These are phyloP conservation scores for Ceratina japonica DNA, from an alignment of 1,140 invertebrate genomes.

Conservation along the genomic window DNA sequence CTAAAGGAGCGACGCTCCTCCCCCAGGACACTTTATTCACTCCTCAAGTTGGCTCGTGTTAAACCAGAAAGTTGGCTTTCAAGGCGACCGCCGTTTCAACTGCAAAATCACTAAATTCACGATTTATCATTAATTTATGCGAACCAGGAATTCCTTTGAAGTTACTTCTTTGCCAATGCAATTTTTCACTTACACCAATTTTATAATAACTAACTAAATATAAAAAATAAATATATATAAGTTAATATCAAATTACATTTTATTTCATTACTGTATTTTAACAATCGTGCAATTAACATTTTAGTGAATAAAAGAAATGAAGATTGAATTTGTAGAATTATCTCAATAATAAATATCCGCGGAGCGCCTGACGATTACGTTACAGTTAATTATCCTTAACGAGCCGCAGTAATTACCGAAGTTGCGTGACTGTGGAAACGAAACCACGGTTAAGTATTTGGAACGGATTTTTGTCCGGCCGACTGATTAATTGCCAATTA, in stretches of 20 bases:
- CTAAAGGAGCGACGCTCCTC: not conserved
- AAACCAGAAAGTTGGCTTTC: conserved; percentile 25
- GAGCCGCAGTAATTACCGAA: conserved; percentile 25
- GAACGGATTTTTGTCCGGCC: conserved; percentile 27
- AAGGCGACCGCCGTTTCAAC: not conserved
- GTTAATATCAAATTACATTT: no score
- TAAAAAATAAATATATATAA: no score
- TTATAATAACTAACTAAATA: no score
- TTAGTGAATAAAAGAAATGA: no score
- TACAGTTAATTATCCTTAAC: conserved; percentile 39
- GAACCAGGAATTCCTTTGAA: no score
- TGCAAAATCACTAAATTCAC: no score
- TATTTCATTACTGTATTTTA: no score
- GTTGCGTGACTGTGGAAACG: conserved; percentile 28
- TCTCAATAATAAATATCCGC: not conserved
- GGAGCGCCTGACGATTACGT: conserved; percentile 22
- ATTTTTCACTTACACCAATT: no score
- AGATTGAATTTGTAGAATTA: no score
- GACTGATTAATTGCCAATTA: conserved; percentile 46
- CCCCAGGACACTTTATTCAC: conserved; percentile 25
- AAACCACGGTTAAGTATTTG: conserved; percentile 18
- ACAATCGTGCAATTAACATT: no score
- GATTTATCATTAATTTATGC: no score
- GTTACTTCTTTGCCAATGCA: no score
- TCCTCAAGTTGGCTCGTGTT: conserved; percentile 16